Base-by-base conservation (phyloP, 2,113 vertebrate genomes). In the Mustela lutreola region DNA sequence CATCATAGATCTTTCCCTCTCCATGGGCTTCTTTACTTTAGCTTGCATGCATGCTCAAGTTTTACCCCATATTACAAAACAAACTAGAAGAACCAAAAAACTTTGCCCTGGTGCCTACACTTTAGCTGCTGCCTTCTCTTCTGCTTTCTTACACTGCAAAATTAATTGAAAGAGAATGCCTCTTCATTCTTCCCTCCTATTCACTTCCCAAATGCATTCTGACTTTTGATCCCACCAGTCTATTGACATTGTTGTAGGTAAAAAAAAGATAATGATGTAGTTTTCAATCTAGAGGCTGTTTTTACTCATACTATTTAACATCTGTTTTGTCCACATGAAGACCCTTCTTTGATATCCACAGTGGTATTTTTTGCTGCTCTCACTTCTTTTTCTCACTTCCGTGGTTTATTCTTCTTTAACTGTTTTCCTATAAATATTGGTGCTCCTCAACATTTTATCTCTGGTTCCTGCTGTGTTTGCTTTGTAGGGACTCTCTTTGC, bases 61-160 rank as follows among this genome's bases (percentile, higher is more conserved):
- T 88, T 95, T 91, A 93, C 18, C 24, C 60, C 71, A 7, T 88
- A 10, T 89, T 86, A 65, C 83, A 89, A 89, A 78, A 79, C 63
- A 95, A 81, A 91, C 39, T 73, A 83, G n/a, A 92, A 87, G 56
- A 83, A 42, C 0, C 0, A 15, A 84, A 81, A 56, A 67, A 22
- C 8, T n/a, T 85, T 83, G 33, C 18, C 53, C 36, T 91, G 50
- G 56, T 73, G 24, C 31, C 39, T 42, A 48, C 2, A 33, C 50
- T 70, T 12, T 48, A 58, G 22, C 24, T 79, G 21, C 62, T 73
- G 33, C 24, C 50, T 75, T 60, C 31, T 82, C 14, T 11, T 91
- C 33, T 85, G 56, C 21, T 70, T 90, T 96, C 56, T 67, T 70
- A 82, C 4, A 24, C 14, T 63, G 79, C 11, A 33, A 75, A 42